A percentile compares a stretch with the other conserved stretches of the same genome.
phyloP scores from a whole-genome alignment of 2,888 invertebrate species.

The Isoperla grammatica region DNA sequence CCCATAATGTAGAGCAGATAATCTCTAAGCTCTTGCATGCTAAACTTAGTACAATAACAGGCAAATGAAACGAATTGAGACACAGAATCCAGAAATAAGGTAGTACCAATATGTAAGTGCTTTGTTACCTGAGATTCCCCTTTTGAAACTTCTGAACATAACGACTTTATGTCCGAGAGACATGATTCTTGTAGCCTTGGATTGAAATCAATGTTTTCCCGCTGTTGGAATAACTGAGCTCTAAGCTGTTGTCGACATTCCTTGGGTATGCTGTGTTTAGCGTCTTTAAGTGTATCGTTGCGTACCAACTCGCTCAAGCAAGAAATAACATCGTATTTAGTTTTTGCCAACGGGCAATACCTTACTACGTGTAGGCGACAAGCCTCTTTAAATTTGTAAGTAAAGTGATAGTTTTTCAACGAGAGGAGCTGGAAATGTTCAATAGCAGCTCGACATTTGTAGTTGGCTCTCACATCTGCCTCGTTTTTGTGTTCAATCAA shows the following conservation, averaged over 20 bases:
- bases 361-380: constrained; percentile 74
- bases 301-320: constrained; percentile 88
- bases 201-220: constrained; percentile 83
- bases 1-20: no score
- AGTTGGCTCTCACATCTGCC: constrained; percentile 67
- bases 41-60: no score
- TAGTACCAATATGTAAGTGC: no score
- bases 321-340: constrained; percentile 63
- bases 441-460: constrained; percentile 85
- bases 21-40: no score
- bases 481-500: constrained; percentile 88
- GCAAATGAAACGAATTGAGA: no score
- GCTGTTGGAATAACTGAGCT: constrained; percentile 85
- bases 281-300: constrained; percentile 73
- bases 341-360: constrained; percentile 46
- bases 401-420: constrained; percentile 88
- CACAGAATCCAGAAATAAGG: no score
- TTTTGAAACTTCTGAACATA: constrained; percentile 62
- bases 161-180: constrained; percentile 64
- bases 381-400: constrained; percentile 89
- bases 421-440: constrained; percentile 96
- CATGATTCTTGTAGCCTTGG: constrained; percentile 80
- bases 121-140: constrained; percentile 56
- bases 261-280: constrained; percentile 73
- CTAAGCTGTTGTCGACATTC: constrained; percentile 87